Percentiles rank a stretch among this genome's conserved stretches.
These are phyloP conservation scores for Benthosema pterotum DNA, from an alignment of 2,797 vertebrate genomes.

Conservation along the genomic window DNA sequence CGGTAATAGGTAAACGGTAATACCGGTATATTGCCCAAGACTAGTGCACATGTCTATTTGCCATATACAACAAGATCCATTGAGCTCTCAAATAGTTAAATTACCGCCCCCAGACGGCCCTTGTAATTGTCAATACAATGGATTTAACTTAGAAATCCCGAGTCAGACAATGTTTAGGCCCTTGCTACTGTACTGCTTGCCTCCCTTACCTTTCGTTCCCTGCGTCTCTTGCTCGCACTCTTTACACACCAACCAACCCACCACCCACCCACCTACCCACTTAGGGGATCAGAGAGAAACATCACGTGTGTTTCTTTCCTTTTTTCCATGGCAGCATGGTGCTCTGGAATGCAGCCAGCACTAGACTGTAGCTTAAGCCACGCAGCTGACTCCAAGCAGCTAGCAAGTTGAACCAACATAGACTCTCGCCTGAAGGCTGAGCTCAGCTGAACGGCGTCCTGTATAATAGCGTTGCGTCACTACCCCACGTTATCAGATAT, in stretches of 20 bases:
- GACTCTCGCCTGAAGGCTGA: constrained; percentile 28
- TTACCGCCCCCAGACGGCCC: not conserved
- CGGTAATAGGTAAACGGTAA: too few species aligned
- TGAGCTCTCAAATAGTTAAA: too few species aligned
- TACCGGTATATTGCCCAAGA: too few species aligned
- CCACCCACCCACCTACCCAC: constrained; percentile 61
- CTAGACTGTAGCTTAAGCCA: constrained; percentile 43
- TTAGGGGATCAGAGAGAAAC: constrained; percentile 69
- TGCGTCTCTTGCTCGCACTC: constrained; percentile 56
- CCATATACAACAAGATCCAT: too few species aligned
- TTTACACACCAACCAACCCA: constrained; percentile 57
- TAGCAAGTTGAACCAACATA: constrained; percentile 37
- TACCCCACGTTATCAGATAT: constrained; percentile 2
- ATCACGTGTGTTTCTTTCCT: constrained; percentile 64
- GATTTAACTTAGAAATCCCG: constrained; percentile 62
- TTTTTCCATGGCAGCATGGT: constrained; percentile 59
- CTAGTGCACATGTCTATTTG: too few species aligned
- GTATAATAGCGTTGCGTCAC: constrained; percentile 7
- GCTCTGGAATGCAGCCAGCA: constrained; percentile 64
- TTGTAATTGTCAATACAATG: constrained; percentile 38
- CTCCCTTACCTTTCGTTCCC: constrained; percentile 48
- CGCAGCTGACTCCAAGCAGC: constrained; percentile 47
- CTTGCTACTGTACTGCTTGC: constrained; percentile 24
- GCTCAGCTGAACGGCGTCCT: constrained; percentile 14
- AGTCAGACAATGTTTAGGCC: constrained; percentile 42